phyloP scores from a whole-genome alignment of 2,797 vertebrate species.

The Cyclopterus lumpus region DNA sequence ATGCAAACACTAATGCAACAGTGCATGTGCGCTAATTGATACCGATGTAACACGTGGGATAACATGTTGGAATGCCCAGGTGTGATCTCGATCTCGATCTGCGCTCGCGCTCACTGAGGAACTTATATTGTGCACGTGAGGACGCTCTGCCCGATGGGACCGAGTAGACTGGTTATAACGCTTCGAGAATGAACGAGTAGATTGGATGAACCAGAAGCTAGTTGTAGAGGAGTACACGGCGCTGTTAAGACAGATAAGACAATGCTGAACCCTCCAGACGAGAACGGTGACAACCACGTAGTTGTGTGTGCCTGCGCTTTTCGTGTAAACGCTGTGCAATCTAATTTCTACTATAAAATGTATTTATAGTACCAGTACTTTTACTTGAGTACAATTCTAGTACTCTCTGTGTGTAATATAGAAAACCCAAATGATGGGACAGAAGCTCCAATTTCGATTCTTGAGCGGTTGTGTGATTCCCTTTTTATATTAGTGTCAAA shows the following conservation, averaged over 20 bases:
- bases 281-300: background rate
- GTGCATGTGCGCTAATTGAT: background rate
- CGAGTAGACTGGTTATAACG: background rate
- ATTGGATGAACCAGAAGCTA: background rate
- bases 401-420: slow-evolving; percentile 1
- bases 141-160: too few relatives aligned
- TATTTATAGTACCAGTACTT: background rate
- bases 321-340: background rate
- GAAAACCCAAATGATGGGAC: slow-evolving; percentile 44
- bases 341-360: background rate
- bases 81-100: background rate
- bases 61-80: background rate
- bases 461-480: slow-evolving; percentile 18
- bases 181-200: background rate
- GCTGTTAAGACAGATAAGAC: background rate
- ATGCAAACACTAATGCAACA: background rate
- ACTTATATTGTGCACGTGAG: background rate
- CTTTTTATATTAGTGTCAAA: slow-evolving; percentile 18
- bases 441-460: slow-evolving; percentile 25
- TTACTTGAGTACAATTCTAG: background rate
- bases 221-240: background rate
- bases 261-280: background rate
- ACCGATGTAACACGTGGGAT: background rate
- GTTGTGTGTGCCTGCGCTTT: background rate
- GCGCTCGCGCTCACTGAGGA: background rate